Evolutionary conservation across 2,113 vertebrate genomes (phyloP), one percentile per base, ranked within the genome.

Genomic region (Paracanthobrama guichenoti): DNA sequence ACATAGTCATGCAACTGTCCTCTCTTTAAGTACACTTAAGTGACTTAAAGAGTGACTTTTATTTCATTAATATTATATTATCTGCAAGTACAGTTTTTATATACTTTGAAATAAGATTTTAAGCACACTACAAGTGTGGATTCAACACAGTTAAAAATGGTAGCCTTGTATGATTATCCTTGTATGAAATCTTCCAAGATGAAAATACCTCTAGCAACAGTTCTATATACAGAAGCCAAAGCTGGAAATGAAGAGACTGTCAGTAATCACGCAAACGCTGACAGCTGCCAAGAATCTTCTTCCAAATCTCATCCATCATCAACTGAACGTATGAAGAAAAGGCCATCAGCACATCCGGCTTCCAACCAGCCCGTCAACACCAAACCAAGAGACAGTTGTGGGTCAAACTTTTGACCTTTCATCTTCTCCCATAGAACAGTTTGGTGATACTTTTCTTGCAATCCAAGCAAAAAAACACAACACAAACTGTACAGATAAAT

Each of bases 271-370:
- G 59, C 84, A 74, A 66, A 55, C 1, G 1, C 50, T 67, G 75
- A 71, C 50, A 69, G 53, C 44, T 35, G 73, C 44, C 66, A 78
- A 35, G 1, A 53, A 35, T 6, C 59, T 42, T 69, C 35, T 42
- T 75, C 24, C 10, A 18, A 71, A 84, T 50, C 22, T 82, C 60
- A 69, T 85, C 60, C 35, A 64, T 82, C 44, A 75, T 50, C 12
- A 72, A 67, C 31, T 67, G 77, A 53, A 42, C 11, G 18, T 44
- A 60, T 55, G 62, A 76, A 81, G 72, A 13, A 77, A 69, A 55
- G 76, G 26, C 10, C 31, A 60, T 77, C 73, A 35, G 67, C 73
- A 62, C 75, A 69, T 42, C 22, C 2, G 16, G 26, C 46, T 64
- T n/a, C 18, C 67, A 79, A 55, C 24, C 83, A 79, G 71, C 44